phyloP scores from a whole-genome alignment of 2,888 invertebrate genomes.

The Brachynemurus nebulosus region DNA sequence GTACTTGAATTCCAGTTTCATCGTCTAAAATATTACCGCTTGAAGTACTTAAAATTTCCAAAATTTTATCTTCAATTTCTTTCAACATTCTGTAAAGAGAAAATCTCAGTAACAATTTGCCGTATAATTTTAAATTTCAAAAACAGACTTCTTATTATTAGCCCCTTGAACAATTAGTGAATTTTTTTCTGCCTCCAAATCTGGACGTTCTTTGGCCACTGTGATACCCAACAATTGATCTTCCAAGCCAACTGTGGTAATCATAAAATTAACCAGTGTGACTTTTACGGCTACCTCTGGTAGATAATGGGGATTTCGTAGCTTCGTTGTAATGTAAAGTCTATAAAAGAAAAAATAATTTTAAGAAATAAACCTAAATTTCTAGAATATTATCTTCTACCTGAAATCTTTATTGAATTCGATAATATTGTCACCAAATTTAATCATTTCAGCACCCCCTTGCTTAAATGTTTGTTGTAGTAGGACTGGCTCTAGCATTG shows the following conservation, averaged over 20 bases:
- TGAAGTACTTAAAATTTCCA: slow-evolving; percentile 58
- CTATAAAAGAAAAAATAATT: slow-evolving; percentile 33
- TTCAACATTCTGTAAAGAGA: slow-evolving; percentile 45
- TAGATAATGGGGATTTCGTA: slow-evolving; percentile 85
- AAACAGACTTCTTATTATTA: slow-evolving; percentile 53
- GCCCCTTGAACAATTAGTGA: slow-evolving; percentile 78
- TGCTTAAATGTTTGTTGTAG: slow-evolving; percentile 83
- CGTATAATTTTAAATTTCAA: background rate
- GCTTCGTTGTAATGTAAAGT: slow-evolving; percentile 85
- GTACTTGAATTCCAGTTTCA: slow-evolving; percentile 75
- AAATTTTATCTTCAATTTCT: slow-evolving; percentile 83
- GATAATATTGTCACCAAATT: slow-evolving; percentile 79
- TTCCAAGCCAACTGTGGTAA: slow-evolving; percentile 75
- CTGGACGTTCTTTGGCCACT: slow-evolving; percentile 82
- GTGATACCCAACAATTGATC: slow-evolving; percentile 83
- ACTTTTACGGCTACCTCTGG: slow-evolving; percentile 89
- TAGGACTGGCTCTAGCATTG: slow-evolving; percentile 79
- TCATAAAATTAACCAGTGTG: slow-evolving; percentile 83
- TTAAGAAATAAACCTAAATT: background rate
- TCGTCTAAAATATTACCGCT: slow-evolving; percentile 78
- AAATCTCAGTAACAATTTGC: slow-evolving; percentile 3
- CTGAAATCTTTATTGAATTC: slow-evolving; percentile 79
- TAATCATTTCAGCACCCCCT: slow-evolving; percentile 73
- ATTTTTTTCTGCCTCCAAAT: slow-evolving; percentile 81
- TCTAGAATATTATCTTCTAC: slow-evolving; percentile 29